Base-by-base conservation (phyloP, 2,888 invertebrate species). In the Drosophila robusta region DNA sequence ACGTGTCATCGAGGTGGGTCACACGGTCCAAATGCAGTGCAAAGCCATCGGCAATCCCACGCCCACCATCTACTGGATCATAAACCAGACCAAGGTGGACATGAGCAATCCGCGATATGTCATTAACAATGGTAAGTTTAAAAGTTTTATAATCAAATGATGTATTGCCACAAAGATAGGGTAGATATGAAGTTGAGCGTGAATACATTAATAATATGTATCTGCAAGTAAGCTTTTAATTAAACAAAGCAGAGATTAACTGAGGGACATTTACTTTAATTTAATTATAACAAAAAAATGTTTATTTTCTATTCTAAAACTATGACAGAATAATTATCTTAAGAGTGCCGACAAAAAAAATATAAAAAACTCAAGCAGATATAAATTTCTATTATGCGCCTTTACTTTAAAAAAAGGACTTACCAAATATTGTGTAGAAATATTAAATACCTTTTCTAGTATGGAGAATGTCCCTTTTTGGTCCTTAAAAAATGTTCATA, bases 1-100 rank as follows among this genome's bases (percentile, higher is more conserved):
- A 63, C 97, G 98, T 93, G 98, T 98, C 56, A 98, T 99, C 54
- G 99, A 99, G 93, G 98, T 97, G 78, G 98, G 98, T 16, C 97
- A 98, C 93, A 97, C 96, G 45, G 96, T 98, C 12, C 95, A 97
- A 24, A 95, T 99, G 88, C 95, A 95, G 44, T 99, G 99, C 93
- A 95, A 96, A 71, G 98, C 98, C 38, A 94, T 94, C 44, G 99
- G 98, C 56, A 96, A 94, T 90, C 98, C 98, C 4, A 93, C 95
- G 34, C 96, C 96, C 5, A 94, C 93, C 86, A 96, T 99, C 87
- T 95, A 96, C 78, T 99, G 99, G 99, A 95, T 99, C 78, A 96
- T 98, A 92, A 97, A 99, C 93, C 95, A 96, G 91, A 93, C 98
- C 89, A 98, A 98, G 60, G 95, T 98, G 83, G 96, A 97, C 91